phyloP scores from a whole-genome alignment of 2,113 vertebrate genomes.

The Sclerurus mexicanus region DNA sequence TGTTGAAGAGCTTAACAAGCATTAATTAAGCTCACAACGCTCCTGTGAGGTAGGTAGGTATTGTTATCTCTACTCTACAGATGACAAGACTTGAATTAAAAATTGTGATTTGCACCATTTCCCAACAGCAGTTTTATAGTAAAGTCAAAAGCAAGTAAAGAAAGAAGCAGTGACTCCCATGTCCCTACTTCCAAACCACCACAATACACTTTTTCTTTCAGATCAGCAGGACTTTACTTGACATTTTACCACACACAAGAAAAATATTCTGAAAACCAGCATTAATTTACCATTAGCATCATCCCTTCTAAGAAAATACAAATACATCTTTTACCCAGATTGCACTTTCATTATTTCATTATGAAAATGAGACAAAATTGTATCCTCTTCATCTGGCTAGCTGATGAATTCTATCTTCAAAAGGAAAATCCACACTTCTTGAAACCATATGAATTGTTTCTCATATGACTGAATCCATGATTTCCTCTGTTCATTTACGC shows the following conservation, averaged over 20 bases:
- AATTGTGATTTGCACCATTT: not conserved
- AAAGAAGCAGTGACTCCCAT: not conserved
- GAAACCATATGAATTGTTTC: constrained; percentile 30
- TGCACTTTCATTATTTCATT: not conserved
- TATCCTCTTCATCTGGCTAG: constrained; percentile 35
- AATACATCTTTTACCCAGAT: not conserved
- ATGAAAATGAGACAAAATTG: not conserved
- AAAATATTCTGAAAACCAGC: not conserved
- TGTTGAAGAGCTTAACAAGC: constrained; percentile 3
- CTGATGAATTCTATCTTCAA: constrained; percentile 35
- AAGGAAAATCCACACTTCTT: constrained; percentile 29
- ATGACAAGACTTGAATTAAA: constrained; percentile 23
- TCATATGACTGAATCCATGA: not conserved
- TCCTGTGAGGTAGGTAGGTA: constrained; percentile 16
- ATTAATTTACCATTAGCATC: not conserved
- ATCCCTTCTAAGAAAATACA: not conserved
- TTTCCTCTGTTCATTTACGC: not conserved
- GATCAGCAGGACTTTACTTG: not conserved
- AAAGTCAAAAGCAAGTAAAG: not conserved
- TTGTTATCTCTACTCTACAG: constrained; percentile 27
- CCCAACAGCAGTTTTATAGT: not conserved
- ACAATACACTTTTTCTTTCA: not conserved
- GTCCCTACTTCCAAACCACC: not conserved
- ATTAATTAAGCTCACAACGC: constrained; percentile 2
- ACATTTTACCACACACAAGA: not conserved